These are phyloP conservation scores for Zaprionus capensis DNA, from an alignment of 1,140 invertebrate species.

Conservation along the genomic window DNA sequence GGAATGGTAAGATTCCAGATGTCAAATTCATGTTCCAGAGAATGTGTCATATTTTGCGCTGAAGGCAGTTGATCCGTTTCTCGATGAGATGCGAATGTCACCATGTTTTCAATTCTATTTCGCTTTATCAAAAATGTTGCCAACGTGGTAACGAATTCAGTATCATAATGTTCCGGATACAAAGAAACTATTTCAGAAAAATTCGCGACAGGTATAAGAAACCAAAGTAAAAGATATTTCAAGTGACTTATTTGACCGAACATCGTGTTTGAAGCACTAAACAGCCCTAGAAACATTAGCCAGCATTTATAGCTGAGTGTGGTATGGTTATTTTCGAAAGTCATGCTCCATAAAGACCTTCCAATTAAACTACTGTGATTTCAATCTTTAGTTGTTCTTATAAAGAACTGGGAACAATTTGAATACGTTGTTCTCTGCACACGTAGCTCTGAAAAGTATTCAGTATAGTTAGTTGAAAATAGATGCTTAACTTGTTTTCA, in stretches of 20 bases:
- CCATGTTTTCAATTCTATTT: slow-evolving; percentile 22
- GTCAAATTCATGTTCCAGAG: slow-evolving; percentile 11
- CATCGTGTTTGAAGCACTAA: slow-evolving; percentile 9
- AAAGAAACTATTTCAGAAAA: background rate
- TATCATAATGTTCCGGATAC: slow-evolving; percentile 7
- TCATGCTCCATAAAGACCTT: slow-evolving; percentile 5
- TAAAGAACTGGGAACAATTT: background rate
- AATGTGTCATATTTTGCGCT: background rate
- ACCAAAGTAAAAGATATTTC: background rate
- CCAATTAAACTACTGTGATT: slow-evolving; percentile 12
- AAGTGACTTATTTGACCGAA: slow-evolving; percentile 1
- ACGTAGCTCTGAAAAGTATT: background rate
- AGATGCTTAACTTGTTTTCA: background rate
- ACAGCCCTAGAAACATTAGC: background rate
- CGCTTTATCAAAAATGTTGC: background rate
- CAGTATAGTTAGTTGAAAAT: background rate
- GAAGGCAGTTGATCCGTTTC: background rate
- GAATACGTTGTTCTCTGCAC: background rate
- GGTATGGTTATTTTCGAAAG: background rate
- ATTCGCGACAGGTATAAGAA: background rate
- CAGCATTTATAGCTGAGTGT: background rate
- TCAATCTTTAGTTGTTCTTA: background rate
- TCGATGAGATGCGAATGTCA: background rate
- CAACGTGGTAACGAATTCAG: background rate
- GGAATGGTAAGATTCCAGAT: slow-evolving; percentile 12